Percentiles rank a stretch among this genome's conserved stretches.
Evolutionary conservation across 2,113 vertebrate genomes (phyloP).

Genomic region (Polypterus senegalus): DNA sequence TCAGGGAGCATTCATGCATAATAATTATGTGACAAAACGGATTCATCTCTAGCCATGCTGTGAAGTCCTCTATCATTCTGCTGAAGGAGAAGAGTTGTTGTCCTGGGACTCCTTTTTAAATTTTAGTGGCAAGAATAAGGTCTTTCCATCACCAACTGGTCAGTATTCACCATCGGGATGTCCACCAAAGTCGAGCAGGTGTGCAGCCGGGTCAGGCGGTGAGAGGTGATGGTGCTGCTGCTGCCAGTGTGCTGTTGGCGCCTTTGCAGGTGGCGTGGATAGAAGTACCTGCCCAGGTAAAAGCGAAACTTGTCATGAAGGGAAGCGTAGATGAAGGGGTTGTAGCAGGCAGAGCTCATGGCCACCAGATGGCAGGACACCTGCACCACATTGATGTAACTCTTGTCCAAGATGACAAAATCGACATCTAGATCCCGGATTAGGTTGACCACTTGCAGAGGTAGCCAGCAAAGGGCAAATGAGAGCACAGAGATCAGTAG

Average conservation of each 20-base stretch:
- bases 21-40: too few relatives aligned
- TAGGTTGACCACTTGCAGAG: constrained; percentile 69
- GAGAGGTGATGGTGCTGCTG: constrained; percentile 27
- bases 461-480: constrained; percentile 74
- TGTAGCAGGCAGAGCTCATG: constrained; percentile 68
- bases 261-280: constrained; percentile 13
- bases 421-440: constrained; percentile 59
- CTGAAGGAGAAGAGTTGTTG: too few relatives aligned
- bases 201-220: constrained; percentile 30
- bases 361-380: constrained; percentile 57
- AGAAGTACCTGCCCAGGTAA: constrained; percentile 42
- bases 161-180: constrained; percentile 18
- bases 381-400: constrained; percentile 56
- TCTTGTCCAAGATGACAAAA: constrained; percentile 54
- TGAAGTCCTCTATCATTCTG: too few relatives aligned
- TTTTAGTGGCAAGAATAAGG: constrained; percentile 13
- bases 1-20: too few relatives aligned
- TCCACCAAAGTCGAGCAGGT: constrained; percentile 46
- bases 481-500: constrained; percentile 60
- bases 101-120: too few relatives aligned
- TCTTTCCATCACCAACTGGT: constrained; percentile 38
- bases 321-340: constrained; percentile 65
- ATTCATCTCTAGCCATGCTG: too few relatives aligned
- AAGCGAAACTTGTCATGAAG: constrained; percentile 57
- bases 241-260: constrained; percentile 26